phyloP scores from a whole-genome alignment of 1,140 invertebrate species.

The Monomorium pharaonis region DNA sequence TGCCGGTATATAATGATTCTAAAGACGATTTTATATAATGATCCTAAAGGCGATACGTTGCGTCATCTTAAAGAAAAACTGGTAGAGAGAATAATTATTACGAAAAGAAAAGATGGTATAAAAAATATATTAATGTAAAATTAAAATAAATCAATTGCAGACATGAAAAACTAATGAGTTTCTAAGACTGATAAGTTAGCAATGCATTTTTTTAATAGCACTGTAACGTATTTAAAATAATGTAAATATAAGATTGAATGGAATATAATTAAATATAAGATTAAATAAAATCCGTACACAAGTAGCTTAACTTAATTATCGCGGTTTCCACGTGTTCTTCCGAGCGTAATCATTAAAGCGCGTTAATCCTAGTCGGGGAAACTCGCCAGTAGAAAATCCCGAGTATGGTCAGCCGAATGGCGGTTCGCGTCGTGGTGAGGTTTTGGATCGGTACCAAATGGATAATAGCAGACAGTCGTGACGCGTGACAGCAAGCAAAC shows the following conservation, averaged over 20 bases:
- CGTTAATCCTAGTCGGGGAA: slow-evolving; percentile 25
- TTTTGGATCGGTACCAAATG: slow-evolving; percentile 68
- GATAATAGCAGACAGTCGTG: slow-evolving; percentile 43
- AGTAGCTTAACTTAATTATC: slow-evolving; percentile 7
- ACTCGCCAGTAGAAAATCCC: slow-evolving; percentile 28
- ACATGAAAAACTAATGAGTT: not conserved
- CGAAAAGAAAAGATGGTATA: not conserved
- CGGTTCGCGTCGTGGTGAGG: not conserved
- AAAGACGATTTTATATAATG: not conserved
- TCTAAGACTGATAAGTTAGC: not conserved
- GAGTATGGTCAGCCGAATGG: not conserved
- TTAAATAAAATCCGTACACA: no score
- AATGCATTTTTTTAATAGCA: not conserved
- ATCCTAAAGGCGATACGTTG: no score
- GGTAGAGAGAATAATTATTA: not conserved
- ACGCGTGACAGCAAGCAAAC: slow-evolving; percentile 13
- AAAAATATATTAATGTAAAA: not conserved
- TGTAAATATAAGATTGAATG: not conserved
- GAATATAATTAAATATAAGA: not conserved
- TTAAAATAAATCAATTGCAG: not conserved
- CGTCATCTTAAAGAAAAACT: not conserved
- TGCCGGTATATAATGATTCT: not conserved
- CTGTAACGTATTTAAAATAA: not conserved
- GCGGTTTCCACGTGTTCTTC: not conserved
- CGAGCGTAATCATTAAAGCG: slow-evolving; percentile 48